phyloP scores from a whole-genome alignment of 2,888 invertebrate genomes.

The Holacanthella duospinosa region DNA sequence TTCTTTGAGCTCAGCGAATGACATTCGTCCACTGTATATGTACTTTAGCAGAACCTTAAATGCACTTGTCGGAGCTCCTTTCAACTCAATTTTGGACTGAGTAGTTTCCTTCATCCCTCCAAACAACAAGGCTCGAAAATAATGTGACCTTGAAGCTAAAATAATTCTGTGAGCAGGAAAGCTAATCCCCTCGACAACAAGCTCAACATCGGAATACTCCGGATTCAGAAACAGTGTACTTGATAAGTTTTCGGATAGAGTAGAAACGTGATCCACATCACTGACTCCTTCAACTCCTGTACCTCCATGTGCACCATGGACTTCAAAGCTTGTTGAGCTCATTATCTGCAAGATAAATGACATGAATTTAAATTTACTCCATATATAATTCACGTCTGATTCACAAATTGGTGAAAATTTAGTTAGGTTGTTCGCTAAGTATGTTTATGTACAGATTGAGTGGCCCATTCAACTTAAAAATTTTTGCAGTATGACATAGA shows the following conservation, averaged over 20 bases:
- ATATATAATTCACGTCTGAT: background rate
- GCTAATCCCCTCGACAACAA: constrained; percentile 62
- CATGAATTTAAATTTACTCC: too few relatives aligned
- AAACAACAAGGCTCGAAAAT: constrained; percentile 49
- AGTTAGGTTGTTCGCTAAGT: background rate
- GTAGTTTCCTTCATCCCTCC: constrained; percentile 55
- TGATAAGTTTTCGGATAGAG: constrained; percentile 36
- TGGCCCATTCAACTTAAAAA: too few relatives aligned
- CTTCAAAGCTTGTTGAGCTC: constrained; percentile 35
- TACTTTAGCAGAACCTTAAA: constrained; percentile 86
- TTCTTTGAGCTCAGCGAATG: constrained; percentile 50
- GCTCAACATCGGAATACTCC: constrained; percentile 26
- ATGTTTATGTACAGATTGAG: background rate
- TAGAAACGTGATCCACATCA: constrained; percentile 35
- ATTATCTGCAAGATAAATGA: constrained; percentile 17
- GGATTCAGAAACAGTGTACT: constrained; percentile 33
- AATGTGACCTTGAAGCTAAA: constrained; percentile 64
- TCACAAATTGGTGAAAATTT: background rate
- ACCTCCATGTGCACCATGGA: background rate
- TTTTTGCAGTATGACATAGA: too few relatives aligned
- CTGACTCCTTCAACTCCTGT: constrained; percentile 6
- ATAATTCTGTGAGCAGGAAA: constrained; percentile 70
- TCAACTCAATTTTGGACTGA: constrained; percentile 69
- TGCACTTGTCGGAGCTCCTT: constrained; percentile 69
- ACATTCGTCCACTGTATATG: constrained; percentile 78